Evolutionary conservation across 2,113 vertebrate genomes (phyloP), one percentile per base, ranked within the genome.

Genomic region (Dendrocopos noguchii): DNA sequence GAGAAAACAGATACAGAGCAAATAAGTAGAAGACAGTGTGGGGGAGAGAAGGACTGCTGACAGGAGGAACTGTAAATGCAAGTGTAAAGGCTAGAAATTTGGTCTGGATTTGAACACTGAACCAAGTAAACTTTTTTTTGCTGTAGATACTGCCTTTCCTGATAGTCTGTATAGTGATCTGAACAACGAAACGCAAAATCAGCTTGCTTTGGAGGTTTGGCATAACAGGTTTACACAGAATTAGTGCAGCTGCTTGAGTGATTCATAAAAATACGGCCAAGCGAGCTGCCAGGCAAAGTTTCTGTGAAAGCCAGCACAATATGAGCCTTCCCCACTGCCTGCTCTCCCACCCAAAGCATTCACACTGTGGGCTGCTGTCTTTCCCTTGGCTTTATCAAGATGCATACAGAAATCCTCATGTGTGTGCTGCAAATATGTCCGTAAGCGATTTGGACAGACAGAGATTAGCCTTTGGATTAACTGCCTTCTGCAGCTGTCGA

Each of bases 401-500:
- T 84, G 42, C 31, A 17, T 12, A 10, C 52, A 50, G 87, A 91
- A 91, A 93, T 83, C 44, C 73, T 87, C 19, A 0, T 64, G 15
- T 70, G 33, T 80, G 65, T 90, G 81, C 74, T 91, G 64, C 82
- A 91, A 91, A 94, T 80, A 72, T 63, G 87, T 82, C 94, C 1
- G 0, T 90, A 95, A 96, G 87, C 6, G 19, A 93, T 95, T 95
- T 92, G 89, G 84, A 92, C 87, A 95, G 89, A 85, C 84, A 92
- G 91, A 91, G 93, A 94, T 95, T 95, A 96, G 93, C 68, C 84
- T 88, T 52, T 71, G 93, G 91, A 84, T 91, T 94, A 91, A 87
- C 80, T 81, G 63, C 83, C 57, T 90, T 87, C 90, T 91, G 86
- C 76, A 93, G 95, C 96, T 96, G 89, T 95, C 70, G 39, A 91